A percentile compares a stretch with the other conserved stretches of the same genome.
phyloP scores from a whole-genome alignment of 2,797 vertebrate genomes.

The Ceyx erithaca region DNA sequence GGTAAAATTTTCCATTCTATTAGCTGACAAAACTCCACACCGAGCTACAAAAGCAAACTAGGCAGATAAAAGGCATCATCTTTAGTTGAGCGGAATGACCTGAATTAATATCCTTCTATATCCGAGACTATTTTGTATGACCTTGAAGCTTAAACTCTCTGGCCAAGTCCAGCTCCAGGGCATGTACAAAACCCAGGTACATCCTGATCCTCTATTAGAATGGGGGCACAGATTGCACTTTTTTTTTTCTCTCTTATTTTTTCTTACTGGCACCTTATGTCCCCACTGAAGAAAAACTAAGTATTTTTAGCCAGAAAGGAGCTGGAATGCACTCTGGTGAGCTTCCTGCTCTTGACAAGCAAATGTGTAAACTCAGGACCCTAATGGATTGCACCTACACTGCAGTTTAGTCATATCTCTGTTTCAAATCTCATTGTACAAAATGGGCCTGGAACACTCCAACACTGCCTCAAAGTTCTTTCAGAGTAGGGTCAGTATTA shows the following conservation, averaged over 20 bases:
- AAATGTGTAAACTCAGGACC: neutral
- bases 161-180: neutral
- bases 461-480: neutral
- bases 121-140: neutral
- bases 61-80: neutral
- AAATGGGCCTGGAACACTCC: neutral
- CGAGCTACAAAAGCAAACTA: neutral
- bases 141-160: neutral
- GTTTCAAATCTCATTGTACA: neutral
- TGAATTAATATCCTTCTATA: neutral
- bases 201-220: neutral
- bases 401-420: neutral
- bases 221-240: fast-evolving
- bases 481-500: neutral
- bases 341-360: neutral
- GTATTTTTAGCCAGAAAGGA: neutral
- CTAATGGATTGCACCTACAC: neutral
- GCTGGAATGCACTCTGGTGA: neutral
- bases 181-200: neutral
- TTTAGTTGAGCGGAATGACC: neutral
- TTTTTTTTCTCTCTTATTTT: neutral
- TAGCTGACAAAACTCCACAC: neutral
- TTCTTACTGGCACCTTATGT: neutral
- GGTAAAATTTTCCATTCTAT: neutral
- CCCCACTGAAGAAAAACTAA: neutral